These are phyloP conservation scores for Acromyrmex charruanus DNA, from an alignment of 1,140 invertebrate species.

Conservation along the genomic window DNA sequence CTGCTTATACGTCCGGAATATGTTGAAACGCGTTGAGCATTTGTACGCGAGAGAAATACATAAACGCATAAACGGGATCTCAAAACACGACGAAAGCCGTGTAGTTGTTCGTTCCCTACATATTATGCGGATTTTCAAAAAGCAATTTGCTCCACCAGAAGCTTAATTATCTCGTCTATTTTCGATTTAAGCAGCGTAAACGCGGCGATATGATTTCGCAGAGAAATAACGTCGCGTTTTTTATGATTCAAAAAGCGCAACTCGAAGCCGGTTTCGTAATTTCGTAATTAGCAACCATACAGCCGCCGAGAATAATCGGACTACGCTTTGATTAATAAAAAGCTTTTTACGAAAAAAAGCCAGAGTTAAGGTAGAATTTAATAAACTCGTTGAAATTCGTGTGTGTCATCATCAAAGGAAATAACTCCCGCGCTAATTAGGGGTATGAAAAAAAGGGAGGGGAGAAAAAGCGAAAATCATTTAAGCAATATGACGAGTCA, in stretches of 20 bases:
- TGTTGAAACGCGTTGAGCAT: slow-evolving; percentile 14
- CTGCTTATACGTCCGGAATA: slow-evolving; percentile 14
- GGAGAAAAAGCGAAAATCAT: slow-evolving; percentile 40
- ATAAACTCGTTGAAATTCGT: slow-evolving; percentile 35
- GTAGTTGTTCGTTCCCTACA: neutral
- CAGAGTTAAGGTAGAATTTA: slow-evolving; percentile 7
- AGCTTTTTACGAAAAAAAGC: neutral
- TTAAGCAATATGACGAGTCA: slow-evolving; percentile 44
- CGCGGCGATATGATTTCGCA: neutral
- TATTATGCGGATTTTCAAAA: slow-evolving; percentile 22
- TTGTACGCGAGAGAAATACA: neutral
- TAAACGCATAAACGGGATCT: slow-evolving; percentile 1
- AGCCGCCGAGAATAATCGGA: slow-evolving; percentile 18
- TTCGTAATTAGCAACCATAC: neutral
- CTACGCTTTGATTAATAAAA: slow-evolving; percentile 40
- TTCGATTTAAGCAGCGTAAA: slow-evolving; percentile 20
- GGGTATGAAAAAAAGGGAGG: neutral
- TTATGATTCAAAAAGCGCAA: neutral
- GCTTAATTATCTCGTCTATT: neutral
- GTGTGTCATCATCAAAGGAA: slow-evolving; percentile 49
- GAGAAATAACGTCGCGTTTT: neutral
- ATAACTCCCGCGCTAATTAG: slow-evolving; percentile 29
- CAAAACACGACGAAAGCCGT: neutral
- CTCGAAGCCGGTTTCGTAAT: neutral
- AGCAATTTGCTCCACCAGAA: neutral